Conservation (phyloP, 2,888 invertebrate genomes). For the Sphaerophoria taeniata region DNA sequence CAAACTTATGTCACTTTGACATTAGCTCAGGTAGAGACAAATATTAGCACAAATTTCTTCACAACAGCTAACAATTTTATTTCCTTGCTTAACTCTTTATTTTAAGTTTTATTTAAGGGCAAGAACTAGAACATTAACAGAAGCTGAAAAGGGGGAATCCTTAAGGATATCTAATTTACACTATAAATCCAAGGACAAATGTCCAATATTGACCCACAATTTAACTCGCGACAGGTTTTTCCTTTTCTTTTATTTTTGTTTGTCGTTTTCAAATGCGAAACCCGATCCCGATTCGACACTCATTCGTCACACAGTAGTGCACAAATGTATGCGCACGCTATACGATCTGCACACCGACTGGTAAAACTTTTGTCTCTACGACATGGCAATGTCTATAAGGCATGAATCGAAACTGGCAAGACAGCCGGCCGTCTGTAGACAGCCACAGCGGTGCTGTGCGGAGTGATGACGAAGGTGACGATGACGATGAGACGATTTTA, state of each 20-base stretch:
- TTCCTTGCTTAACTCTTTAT: not conserved
- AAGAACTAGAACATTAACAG: not conserved
- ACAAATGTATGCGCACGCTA: conserved; percentile 61
- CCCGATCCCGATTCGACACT: conserved; percentile 7
- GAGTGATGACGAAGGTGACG: conserved; percentile 13
- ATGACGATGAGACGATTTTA: conserved; percentile 33
- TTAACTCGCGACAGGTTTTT: conserved; percentile 43
- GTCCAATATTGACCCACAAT: conserved; percentile 46
- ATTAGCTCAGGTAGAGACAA: not conserved
- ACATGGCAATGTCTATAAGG: conserved; percentile 29
- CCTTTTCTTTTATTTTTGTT: not conserved
- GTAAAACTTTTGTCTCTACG: conserved; percentile 37
- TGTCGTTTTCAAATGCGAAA: not conserved
- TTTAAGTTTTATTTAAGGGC: not conserved
- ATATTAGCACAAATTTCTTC: not conserved
- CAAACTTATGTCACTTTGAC: conserved; percentile 12
- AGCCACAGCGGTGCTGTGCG: not conserved
- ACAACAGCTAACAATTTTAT: not conserved
- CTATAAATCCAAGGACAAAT: not conserved
- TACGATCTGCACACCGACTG: conserved; percentile 47
- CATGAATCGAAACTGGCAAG: conserved; percentile 10
- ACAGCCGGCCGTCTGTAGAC: not conserved
- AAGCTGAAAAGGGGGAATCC: not conserved
- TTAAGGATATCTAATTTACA: conserved; percentile 13
- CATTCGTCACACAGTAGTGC: conserved; percentile 62